Evolutionary conservation across 2,888 invertebrate genomes (phyloP).

Genomic region (Camptogramma bilineatum): DNA sequence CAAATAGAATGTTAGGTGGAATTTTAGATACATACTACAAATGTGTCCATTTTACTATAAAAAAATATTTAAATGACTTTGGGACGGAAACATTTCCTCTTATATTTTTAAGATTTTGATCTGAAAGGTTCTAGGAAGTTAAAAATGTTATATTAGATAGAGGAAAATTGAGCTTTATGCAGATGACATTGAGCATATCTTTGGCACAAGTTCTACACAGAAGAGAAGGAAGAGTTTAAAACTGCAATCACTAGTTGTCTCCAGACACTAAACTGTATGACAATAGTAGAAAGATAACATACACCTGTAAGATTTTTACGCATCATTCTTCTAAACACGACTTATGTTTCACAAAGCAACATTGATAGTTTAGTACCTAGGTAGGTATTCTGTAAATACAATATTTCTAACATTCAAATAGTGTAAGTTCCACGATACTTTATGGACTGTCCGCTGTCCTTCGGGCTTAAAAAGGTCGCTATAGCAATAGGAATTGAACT

Average conservation of each 20-base stretch:
- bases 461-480: too few species aligned
- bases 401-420: slow-evolving; percentile 19
- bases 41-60: slow-evolving; percentile 54
- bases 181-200: slow-evolving; percentile 44
- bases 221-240: slow-evolving; percentile 14
- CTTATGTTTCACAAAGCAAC: slow-evolving; percentile 24
- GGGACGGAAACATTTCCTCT: slow-evolving; percentile 82
- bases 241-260: slow-evolving; percentile 9
- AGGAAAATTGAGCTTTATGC: slow-evolving; percentile 42
- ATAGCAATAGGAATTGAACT: too few species aligned
- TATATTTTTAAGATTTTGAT: slow-evolving; percentile 44
- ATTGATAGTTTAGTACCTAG: slow-evolving; percentile 1
- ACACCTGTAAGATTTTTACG: slow-evolving; percentile 8
- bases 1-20: slow-evolving; percentile 50
- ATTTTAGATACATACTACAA: slow-evolving; percentile 56
- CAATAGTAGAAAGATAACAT: neutral
- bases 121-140: slow-evolving; percentile 29
- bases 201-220: slow-evolving; percentile 42
- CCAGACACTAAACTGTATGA: neutral
- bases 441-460: slow-evolving; percentile 44
- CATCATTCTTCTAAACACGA: neutral
- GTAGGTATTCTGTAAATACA: slow-evolving; percentile 14
- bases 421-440: slow-evolving; percentile 24
- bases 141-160: slow-evolving; percentile 24
- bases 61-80: slow-evolving; percentile 79